Conservation (phyloP, 2,888 invertebrate genomes). For the Scaptomyza reducta region DNA sequence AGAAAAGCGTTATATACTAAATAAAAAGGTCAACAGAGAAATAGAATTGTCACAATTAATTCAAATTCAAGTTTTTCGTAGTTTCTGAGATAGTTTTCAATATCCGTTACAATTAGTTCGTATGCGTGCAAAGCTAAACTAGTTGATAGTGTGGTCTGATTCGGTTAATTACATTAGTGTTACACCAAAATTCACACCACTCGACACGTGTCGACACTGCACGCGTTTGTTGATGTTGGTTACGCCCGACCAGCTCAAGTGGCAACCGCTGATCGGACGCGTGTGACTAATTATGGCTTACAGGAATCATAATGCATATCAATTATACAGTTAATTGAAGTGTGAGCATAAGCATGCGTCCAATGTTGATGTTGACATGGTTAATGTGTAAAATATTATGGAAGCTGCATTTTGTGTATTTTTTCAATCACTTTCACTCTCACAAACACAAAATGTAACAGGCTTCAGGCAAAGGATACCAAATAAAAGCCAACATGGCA, state of each 20-base stretch:
- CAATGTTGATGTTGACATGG: conserved; percentile 17
- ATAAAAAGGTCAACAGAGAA: not conserved
- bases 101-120: not conserved
- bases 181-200: conserved; percentile 53
- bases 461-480: conserved; percentile 22
- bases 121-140: not conserved
- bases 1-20: not conserved
- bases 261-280: conserved; percentile 47
- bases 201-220: conserved; percentile 50
- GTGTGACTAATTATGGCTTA: conserved; percentile 64
- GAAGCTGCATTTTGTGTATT: conserved; percentile 18
- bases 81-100: not conserved
- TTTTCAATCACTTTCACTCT: conserved; percentile 27
- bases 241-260: conserved; percentile 49
- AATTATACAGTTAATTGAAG: conserved; percentile 71
- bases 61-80: not conserved
- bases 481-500: conserved; percentile 29
- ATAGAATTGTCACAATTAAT: not conserved
- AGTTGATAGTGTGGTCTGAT: not conserved
- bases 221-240: conserved; percentile 20
- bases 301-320: conserved; percentile 59
- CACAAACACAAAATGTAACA: conserved; percentile 1
- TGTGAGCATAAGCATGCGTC: conserved; percentile 21
- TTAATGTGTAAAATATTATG: conserved; percentile 21
- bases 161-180: conserved; percentile 9